Conservation (phyloP, 2,113 vertebrate species). For the Syngnathus typhle region DNA sequence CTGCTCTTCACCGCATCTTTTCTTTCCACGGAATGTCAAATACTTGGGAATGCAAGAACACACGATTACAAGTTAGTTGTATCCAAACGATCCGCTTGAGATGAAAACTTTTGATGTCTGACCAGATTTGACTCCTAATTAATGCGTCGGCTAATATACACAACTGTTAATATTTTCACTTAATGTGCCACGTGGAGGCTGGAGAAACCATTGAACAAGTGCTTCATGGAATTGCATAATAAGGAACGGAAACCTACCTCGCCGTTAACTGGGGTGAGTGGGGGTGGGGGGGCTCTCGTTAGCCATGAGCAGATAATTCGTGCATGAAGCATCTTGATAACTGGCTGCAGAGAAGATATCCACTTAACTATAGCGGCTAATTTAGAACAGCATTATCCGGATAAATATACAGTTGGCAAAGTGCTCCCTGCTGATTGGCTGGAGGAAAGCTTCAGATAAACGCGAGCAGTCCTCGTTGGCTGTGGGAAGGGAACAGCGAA, state of each 20-base stretch:
- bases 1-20: slow-evolving; percentile 11
- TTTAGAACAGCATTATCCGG: slow-evolving; percentile 43
- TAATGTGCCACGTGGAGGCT: slow-evolving; percentile 25
- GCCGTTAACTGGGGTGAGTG: slow-evolving; percentile 6
- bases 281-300: neutral
- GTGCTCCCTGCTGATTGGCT: slow-evolving; percentile 68
- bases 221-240: slow-evolving; percentile 63
- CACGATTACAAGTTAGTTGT: neutral
- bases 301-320: neutral
- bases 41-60: slow-evolving; percentile 44
- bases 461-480: slow-evolving; percentile 64
- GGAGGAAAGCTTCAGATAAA: slow-evolving; percentile 57
- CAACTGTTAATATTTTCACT: slow-evolving; percentile 35
- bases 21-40: slow-evolving; percentile 51
- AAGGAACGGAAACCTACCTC: slow-evolving; percentile 38
- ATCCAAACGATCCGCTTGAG: neutral
- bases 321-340: slow-evolving; percentile 19
- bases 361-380: slow-evolving; percentile 7
- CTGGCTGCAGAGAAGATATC: slow-evolving; percentile 20
- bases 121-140: slow-evolving; percentile 25
- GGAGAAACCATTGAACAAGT: slow-evolving; percentile 34
- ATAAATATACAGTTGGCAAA: slow-evolving; percentile 58
- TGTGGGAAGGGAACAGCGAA: slow-evolving; percentile 55
- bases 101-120: neutral
- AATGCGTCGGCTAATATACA: slow-evolving; percentile 30